These are phyloP conservation scores for Thymallus thymallus DNA, from an alignment of 2,113 vertebrate genomes.

Conservation along the genomic window DNA sequence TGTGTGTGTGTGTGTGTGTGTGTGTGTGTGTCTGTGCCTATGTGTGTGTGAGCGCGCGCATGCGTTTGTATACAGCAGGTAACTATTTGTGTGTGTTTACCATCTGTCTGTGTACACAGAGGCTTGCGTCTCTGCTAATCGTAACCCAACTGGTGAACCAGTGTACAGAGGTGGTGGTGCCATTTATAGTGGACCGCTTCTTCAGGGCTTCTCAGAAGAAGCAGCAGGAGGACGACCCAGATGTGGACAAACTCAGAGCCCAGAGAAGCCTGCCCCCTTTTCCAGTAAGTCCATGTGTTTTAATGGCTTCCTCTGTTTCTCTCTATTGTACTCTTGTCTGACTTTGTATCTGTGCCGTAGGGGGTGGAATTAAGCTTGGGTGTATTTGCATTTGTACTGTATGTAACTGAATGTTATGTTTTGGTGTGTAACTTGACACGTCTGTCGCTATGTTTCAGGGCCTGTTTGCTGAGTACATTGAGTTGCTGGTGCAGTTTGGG, in stretches of 20 bases:
- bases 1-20: no score
- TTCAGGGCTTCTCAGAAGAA: constrained; percentile 54
- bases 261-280: constrained; percentile 66
- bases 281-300: constrained; percentile 62
- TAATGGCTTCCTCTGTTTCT: no score
- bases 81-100: not conserved
- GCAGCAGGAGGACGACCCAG: constrained; percentile 67
- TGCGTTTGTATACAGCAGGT: not conserved
- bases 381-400: no score
- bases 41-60: no score
- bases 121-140: constrained; percentile 76
- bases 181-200: constrained; percentile 72
- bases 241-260: constrained; percentile 73
- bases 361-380: no score
- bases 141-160: constrained; percentile 77
- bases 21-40: no score
- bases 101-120: constrained; percentile 41
- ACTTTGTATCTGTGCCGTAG: not conserved
- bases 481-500: constrained; percentile 82
- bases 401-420: no score
- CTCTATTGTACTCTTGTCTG: no score
- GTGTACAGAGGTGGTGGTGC: constrained; percentile 74
- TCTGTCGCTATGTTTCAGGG: constrained; percentile 61
- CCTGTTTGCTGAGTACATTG: constrained; percentile 80
- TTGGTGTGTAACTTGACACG: not conserved